These are phyloP conservation scores for Cirrhinus molitorella DNA, from an alignment of 2,797 vertebrate genomes.

Conservation along the genomic window DNA sequence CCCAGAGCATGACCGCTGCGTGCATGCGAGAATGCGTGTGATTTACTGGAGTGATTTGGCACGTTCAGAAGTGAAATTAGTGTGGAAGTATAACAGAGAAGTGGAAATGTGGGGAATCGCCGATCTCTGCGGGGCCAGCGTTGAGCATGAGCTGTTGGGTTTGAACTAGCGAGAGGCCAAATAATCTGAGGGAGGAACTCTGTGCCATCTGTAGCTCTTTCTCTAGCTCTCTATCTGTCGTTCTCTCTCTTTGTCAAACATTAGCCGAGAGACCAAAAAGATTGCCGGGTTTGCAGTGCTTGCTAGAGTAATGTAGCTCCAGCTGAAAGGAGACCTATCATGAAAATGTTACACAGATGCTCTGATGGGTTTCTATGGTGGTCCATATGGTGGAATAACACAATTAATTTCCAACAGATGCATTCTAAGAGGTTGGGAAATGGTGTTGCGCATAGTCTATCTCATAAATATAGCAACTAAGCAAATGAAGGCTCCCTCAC, in stretches of 20 bases:
- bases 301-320: constrained; percentile 27
- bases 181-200: constrained; percentile 37
- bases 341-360: constrained; percentile 51
- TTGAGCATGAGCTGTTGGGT: constrained; percentile 10
- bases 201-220: constrained; percentile 43
- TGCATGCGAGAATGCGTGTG: constrained; percentile 28
- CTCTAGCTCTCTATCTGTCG: constrained; percentile 36
- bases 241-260: constrained; percentile 21
- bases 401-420: constrained; percentile 40
- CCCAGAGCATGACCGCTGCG: constrained; percentile 35
- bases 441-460: not conserved
- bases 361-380: constrained; percentile 41
- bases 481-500: not conserved
- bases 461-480: not conserved
- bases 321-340: constrained; percentile 46
- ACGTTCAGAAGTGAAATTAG: constrained; percentile 36
- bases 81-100: constrained; percentile 29
- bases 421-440: constrained; percentile 30
- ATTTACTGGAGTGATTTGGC: constrained; percentile 48
- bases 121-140: constrained; percentile 3
- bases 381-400: constrained; percentile 45
- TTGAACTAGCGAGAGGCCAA: constrained; percentile 20
- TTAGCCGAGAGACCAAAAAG: constrained; percentile 34
- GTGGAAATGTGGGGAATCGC: constrained; percentile 15
- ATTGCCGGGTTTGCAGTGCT: constrained; percentile 29